Evolutionary conservation across 2,888 invertebrate species (phyloP).

Genomic region (Geotrupes spiniger): DNA sequence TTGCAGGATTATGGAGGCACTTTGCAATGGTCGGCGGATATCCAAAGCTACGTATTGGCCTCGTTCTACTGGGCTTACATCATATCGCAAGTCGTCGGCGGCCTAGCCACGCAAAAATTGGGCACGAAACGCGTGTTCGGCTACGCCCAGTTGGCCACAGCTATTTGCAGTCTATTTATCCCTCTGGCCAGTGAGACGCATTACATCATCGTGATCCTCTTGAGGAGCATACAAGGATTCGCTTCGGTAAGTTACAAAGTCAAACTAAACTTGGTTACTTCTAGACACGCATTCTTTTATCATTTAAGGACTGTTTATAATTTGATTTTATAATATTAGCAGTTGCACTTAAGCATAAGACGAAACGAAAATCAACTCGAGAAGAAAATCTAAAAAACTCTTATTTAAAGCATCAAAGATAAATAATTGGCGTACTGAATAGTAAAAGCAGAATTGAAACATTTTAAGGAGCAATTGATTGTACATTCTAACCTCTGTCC

Average conservation of each 20-base stretch:
- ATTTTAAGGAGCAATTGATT: no score
- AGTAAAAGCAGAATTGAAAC: no score
- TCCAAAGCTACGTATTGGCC: conserved; percentile 64
- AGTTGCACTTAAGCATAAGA: no score
- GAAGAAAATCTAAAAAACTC: no score
- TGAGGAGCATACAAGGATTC: conserved; percentile 66
- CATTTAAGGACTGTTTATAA: no score
- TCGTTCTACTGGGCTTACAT: conserved; percentile 76
- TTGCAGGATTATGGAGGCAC: conserved; percentile 54
- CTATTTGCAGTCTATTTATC: conserved; percentile 64
- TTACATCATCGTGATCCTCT: conserved; percentile 58
- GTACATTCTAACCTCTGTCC: no score
- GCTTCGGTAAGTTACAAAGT: conserved; percentile 64
- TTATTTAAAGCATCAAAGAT: no score
- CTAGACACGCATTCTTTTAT: no score
- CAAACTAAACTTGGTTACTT: no score
- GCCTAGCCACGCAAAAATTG: conserved; percentile 66
- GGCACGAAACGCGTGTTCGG: conserved; percentile 71
- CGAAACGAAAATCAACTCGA: no score
- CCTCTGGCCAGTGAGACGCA: conserved; percentile 63
- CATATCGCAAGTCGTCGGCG: conserved; percentile 66
- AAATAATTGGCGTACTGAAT: no score
- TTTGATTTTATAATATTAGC: no score
- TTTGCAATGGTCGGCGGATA: conserved; percentile 62
- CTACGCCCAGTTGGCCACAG: conserved; percentile 67